These are phyloP conservation scores for Morone chrysops DNA, from an alignment of 2,113 vertebrate genomes.

Conservation along the genomic window DNA sequence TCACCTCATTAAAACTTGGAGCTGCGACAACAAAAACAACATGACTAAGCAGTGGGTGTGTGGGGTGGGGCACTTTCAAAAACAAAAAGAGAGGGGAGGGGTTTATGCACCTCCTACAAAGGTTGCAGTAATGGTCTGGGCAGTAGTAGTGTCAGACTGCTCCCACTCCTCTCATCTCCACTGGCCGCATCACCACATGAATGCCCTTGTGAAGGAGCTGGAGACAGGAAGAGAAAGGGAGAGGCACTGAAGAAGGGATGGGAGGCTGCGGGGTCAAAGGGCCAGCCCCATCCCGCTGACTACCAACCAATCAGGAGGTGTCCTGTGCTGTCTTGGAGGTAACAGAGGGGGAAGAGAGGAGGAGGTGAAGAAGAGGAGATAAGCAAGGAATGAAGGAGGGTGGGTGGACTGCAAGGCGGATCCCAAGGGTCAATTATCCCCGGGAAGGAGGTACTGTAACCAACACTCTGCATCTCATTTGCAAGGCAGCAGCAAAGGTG, in stretches of 20 bases:
- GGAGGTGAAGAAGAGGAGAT: slow-evolving; percentile 63
- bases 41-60: slow-evolving; percentile 68
- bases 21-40: slow-evolving; percentile 75
- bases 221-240: slow-evolving; percentile 44
- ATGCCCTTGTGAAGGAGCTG: slow-evolving; percentile 76
- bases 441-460: slow-evolving; percentile 79
- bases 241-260: slow-evolving; percentile 32
- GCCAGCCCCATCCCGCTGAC: slow-evolving; percentile 80
- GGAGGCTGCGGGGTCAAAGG: slow-evolving; percentile 76
- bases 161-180: slow-evolving; percentile 25
- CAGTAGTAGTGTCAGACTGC: slow-evolving; percentile 13
- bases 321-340: slow-evolving; percentile 76
- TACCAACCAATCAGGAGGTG: slow-evolving; percentile 78
- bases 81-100: slow-evolving; percentile 23
- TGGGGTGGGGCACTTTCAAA: slow-evolving; percentile 45
- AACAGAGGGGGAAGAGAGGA: slow-evolving; percentile 43
- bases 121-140: slow-evolving; percentile 36
- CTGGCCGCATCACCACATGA: slow-evolving; percentile 56
- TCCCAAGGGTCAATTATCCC: slow-evolving; percentile 85
- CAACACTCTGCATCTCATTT: slow-evolving; percentile 85
- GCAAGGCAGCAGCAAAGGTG: slow-evolving; percentile 78
- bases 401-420: slow-evolving; percentile 73
- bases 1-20: slow-evolving; percentile 79
- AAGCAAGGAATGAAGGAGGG: slow-evolving; percentile 66
- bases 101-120: slow-evolving; percentile 10